Evolutionary conservation across 2,113 vertebrate genomes (phyloP), one percentile per base, ranked within the genome.

Genomic region (Myiagra hebetior): DNA sequence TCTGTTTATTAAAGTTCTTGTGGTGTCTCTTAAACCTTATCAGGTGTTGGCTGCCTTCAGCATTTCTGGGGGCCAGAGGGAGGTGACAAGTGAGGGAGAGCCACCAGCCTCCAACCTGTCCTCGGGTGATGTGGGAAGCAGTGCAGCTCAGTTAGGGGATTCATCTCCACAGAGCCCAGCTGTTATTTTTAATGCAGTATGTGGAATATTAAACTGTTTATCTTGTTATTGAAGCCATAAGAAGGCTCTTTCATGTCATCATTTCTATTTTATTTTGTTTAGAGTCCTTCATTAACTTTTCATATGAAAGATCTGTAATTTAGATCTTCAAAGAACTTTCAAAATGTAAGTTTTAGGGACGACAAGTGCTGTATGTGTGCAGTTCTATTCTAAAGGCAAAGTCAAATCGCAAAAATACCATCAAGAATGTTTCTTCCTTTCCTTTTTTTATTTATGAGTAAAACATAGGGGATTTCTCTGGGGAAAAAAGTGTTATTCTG

Each of bases 141-240:
- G 23, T 1, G 35, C 11, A 26, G 80, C 30, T 62, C 59, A 86
- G 67, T 52, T 67, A 42, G 72, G 86, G 81, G 80, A 94, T 85
- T 87, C 12, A 4, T 85, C 95, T 97, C 93, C 65, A 42, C 12
- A 95, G 91, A 97, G 88, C 95, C 94, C 94, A 94, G 87, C 82
- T 95, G 95, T 91, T 97, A 95, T 95, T 97, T 96, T 96, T 96
- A 97, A 97, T 96, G 94, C 92, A 91, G 93, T 91, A 94, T 97
- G 95, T 95, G 96, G 97, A 97, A 97, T 97, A 97, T 97, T 97
- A 97, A 97, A 97, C 97, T 97, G 95, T 97, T 97, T 97, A 97
- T 97, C 96, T 97, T 97, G 87, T 96, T 97, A 97, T 90, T 97
- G 97, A 97, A 97, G 97, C 93, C 91, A 87, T 97, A 97, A 97